Base-by-base conservation (phyloP, 2,797 vertebrate species). In the Gambelia wislizenii region DNA sequence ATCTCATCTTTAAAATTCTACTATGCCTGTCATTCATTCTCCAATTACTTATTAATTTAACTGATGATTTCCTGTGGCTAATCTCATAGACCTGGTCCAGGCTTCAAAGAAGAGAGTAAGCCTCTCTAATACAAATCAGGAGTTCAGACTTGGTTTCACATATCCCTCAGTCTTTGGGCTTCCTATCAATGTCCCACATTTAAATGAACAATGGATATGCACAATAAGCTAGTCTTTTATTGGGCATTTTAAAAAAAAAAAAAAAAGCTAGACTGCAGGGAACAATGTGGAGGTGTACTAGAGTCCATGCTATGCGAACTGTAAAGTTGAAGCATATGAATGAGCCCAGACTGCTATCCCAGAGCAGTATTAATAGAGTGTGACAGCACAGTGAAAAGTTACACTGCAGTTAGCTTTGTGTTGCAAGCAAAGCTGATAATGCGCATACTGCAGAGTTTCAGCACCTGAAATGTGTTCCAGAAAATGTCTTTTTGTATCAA, bases 21-120 rank as follows among this genome's bases (percentile, higher is more conserved):
- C 90, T 90, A 74, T 90, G 90, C 84, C 64, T 64, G 91, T 93
- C 54, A 88, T 84, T 90, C 86, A 79, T 92, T 92, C 91, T 91
- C 85, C 90, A 93, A 95, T 93, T 89, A 88, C 91, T 95, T 93
- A 92, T 91, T 92, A 95, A 95, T 95, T 95, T 95, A 91, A 90
- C 91, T 90, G 87, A 91, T 91, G 69, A 92, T 93, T 95, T 96
- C 91, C 89, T 92, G 84, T 92, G 61, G 91, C 89, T 95, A 95
- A 93, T 94, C 94, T 95, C 87, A 88, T 80, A 95, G 92, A 92
- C 89, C 81, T 89, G 86, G 72, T 89, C 92, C 93, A 93, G 91
- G 88, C 92, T 94, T 95, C 90, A 94, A 94, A 93, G 89, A 89
- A 90, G 89, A 92, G 91, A 90, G 94, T 94, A 95, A 95, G 89